phyloP scores from a whole-genome alignment of 1,140 invertebrate species.

The Druon quercuslanigerum region DNA sequence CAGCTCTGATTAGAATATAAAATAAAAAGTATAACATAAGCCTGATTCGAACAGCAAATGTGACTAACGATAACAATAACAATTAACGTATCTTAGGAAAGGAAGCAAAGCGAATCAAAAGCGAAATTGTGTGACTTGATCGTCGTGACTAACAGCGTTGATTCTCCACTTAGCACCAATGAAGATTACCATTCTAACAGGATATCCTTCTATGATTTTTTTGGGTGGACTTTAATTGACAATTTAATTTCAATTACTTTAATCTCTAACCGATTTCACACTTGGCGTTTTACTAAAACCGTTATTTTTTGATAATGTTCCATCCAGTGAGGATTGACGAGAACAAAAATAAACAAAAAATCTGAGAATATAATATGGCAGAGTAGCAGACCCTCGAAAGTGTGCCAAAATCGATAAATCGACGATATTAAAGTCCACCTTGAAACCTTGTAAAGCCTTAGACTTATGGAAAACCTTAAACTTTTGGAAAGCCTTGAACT shows the following conservation, averaged over 20 bases:
- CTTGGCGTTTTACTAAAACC: conserved; percentile 30
- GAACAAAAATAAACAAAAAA: conserved; percentile 32
- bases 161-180: conserved; percentile 39
- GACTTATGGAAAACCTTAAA: not conserved
- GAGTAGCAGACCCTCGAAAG: conserved; percentile 45
- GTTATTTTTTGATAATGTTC: not conserved
- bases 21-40: no score
- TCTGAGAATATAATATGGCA: conserved; percentile 41
- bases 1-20: not conserved
- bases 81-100: conserved; percentile 45
- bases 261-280: conserved; percentile 47
- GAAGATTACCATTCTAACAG: conserved; percentile 42
- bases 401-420: conserved; percentile 49
- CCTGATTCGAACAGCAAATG: not conserved
- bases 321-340: conserved; percentile 1
- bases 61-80: not conserved
- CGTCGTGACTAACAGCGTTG: conserved; percentile 46
- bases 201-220: conserved; percentile 42
- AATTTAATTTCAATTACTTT: conserved; percentile 43
- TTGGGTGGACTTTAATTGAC: conserved; percentile 73
- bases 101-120: conserved; percentile 52
- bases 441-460: conserved; percentile 38
- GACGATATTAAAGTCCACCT: conserved; percentile 72
- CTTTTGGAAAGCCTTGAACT: conserved; percentile 52
- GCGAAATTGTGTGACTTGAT: conserved; percentile 52